Base-by-base conservation (phyloP, 1,140 invertebrate species). In the Maniola jurtina region DNA sequence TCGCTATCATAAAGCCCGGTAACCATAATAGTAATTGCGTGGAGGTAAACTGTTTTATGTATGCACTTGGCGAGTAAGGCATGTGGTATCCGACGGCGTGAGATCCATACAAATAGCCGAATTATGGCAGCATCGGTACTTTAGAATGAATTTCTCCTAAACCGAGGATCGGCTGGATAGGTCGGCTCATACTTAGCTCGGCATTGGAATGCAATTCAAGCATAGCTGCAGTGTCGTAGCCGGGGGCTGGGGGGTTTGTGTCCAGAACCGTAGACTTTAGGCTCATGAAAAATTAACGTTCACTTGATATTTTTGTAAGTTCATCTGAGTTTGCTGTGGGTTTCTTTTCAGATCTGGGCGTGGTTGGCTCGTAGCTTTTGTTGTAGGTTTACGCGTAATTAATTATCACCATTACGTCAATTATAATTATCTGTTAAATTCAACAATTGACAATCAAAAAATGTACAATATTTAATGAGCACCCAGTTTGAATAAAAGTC, bases 161-260 rank as follows among this genome's bases (percentile, higher is more conserved):
- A 68, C 54, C 62, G 61, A 57, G 61, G 45, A 60, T 58, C 61
- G 61, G 35, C 45, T 55, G 52, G 58, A 58, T 61, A 66, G 67
- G 50, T 52, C 70, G 67, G 67, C 65, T 80, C 79, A 79, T 77
- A 81, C 71, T 83, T 76, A 68, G 70, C 71, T 66, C 48, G 68
- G 68, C 73, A 80, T 76, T 61, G 80, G 78, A 86, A 89, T 86
- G 81, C 80, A 78, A 86, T 84, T 72, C 75, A 65, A 76, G 76
- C 73, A 83, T 82, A 79, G 77, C 83, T 85, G 84, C 42, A 45
- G 42, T 45, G 42, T n/a, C 42, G 42, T 45, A 45, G 42, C 42
- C 11, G 13, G 42, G 42, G 9, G 9, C 13, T n/a, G n/a, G n/a
- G n/a, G n/a, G n/a, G n/a, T 38, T 11, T 1, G 7, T 45, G 5